Conservation (phyloP, 2,797 vertebrate genomes). For the Vultur gryphus region DNA sequence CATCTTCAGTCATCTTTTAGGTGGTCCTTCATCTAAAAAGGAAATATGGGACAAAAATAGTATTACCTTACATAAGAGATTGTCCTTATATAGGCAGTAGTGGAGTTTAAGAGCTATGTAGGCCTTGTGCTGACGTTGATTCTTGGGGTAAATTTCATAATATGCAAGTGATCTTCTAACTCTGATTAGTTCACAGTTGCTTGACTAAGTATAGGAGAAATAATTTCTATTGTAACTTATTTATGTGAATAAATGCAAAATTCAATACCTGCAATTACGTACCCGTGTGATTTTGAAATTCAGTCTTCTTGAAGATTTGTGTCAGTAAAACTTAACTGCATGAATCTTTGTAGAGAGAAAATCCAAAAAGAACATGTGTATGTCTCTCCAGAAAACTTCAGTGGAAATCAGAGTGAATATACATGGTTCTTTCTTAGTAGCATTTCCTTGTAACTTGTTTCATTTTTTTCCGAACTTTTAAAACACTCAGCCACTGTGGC, state of each 20-base stretch:
- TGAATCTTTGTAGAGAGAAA: neutral
- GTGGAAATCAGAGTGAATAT: neutral
- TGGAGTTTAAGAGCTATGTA: neutral
- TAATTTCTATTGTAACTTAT: neutral
- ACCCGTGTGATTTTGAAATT: neutral
- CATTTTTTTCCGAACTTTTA: neutral
- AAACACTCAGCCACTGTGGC: neutral
- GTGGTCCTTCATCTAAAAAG: neutral
- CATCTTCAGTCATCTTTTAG: neutral
- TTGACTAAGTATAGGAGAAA: neutral
- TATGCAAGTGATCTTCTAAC: neutral
- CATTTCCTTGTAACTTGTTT: neutral
- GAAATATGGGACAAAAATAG: neutral
- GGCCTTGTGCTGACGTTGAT: neutral
- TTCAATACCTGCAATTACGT: neutral
- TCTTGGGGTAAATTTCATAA: neutral
- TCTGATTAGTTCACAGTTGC: neutral
- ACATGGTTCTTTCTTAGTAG: neutral
- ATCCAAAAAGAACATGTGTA: neutral
- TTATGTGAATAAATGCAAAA: neutral
- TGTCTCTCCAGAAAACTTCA: neutral
- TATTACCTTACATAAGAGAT: neutral
- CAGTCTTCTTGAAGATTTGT: neutral
- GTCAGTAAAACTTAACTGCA: neutral
- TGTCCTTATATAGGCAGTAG: neutral